Conservation (phyloP, 2,888 invertebrate genomes). For the Perizoma affinitatum region DNA sequence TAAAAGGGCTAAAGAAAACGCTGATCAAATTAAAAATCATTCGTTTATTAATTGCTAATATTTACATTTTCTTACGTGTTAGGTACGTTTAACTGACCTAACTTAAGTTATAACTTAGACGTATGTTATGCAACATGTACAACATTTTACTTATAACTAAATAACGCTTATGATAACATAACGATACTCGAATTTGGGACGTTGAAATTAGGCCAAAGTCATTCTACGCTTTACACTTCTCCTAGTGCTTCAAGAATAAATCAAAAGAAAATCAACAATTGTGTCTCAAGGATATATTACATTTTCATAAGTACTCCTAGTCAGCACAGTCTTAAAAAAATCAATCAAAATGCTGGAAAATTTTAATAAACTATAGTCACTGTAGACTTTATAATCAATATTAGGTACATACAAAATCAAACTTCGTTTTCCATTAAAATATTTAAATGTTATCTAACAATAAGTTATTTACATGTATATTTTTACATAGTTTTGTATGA, state of each 20-base stretch:
- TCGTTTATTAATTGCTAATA: conserved; percentile 65
- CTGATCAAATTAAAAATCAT: conserved; percentile 62
- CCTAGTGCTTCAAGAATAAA: too few relatives aligned
- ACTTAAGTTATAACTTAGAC: conserved; percentile 25
- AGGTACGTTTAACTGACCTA: conserved; percentile 32
- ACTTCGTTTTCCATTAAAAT: conserved; percentile 10
- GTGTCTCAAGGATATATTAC: too few relatives aligned
- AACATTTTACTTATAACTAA: conserved; percentile 78
- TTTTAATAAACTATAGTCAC: background rate
- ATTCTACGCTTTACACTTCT: too few relatives aligned
- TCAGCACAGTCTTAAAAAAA: too few relatives aligned
- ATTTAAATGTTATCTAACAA: conserved; percentile 18
- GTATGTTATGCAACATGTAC: conserved; percentile 63
- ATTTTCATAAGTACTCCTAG: too few relatives aligned
- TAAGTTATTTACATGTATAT: conserved; percentile 38
- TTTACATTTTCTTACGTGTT: conserved; percentile 60
- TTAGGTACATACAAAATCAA: conserved; percentile 1
- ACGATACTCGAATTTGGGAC: conserved; percentile 30
- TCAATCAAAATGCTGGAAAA: background rate
- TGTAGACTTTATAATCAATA: background rate
- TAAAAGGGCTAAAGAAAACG: conserved; percentile 42
- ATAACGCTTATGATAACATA: conserved; percentile 71
- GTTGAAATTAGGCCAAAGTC: too few relatives aligned
- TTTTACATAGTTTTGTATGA: conserved; percentile 59
- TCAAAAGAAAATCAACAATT: too few relatives aligned